Evolutionary conservation across 2,888 invertebrate species (phyloP), one percentile per base, ranked within the genome.

Genomic region (Hypercompe scribonia): DNA sequence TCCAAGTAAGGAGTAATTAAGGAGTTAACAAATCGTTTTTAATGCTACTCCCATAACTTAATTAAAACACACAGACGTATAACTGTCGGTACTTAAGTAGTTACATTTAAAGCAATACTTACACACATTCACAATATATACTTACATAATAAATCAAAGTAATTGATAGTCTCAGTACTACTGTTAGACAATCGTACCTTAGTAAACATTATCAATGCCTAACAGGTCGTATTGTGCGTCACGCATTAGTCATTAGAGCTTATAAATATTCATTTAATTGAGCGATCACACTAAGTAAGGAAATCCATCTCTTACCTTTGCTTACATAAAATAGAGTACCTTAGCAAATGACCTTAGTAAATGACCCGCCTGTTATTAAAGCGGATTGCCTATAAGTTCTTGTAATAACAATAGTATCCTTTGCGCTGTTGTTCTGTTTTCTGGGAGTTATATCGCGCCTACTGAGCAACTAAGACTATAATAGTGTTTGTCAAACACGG

Each of bases 191-290:
- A 61, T 18, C 31, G 7, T 18, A 24, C 34, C 24, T 33, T 54
- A 34, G 54, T 68, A 50, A 15, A 36, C 54, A 68, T 33, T 34
- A 54, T 54, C 34, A 50, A 50, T 54, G 46, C 34, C 3, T 34
- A 84, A 83, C 82, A 78, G 24, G 50, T n/a, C 36, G 36, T 69
- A 71, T 73, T 74, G 81, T 77, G 75, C 79, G 68, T 68, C 67
- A 68, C 67, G 34, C 50, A 73, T 70, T 46, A 68, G 61, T 58
- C 67, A 64, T 75, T 67, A 61, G 64, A 71, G 70, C 39, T 64
- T 50, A 33, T 68, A 50, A 68, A 54, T 68, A 68, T 50, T 66
- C 46, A 66, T 46, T 68, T 33, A 15, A 68, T 68, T 50, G 18
- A 33, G 24, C 50, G 67, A 50, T 34, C 36, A 24, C 50, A 33